Evolutionary conservation across 2,888 invertebrate species (phyloP), one percentile per base, ranked within the genome.

Genomic region (Epicampocera succincta): DNA sequence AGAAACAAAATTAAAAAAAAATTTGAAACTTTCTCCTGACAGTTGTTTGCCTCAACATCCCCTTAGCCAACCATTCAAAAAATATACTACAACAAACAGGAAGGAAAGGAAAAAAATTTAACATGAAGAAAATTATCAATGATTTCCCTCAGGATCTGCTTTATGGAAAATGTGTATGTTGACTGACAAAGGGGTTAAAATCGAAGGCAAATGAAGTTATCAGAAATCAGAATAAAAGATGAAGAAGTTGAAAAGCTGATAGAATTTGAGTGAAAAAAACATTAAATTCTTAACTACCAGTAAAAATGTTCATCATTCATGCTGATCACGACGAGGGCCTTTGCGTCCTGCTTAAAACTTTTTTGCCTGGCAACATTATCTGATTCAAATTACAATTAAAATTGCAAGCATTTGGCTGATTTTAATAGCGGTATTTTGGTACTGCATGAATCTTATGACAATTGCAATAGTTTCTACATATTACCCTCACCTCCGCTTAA

Each of bases 121-220:
- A 38, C 42, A 19, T 19, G 1, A 42, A 63, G 15, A 69, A 46
- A 48, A 19, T 56, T 15, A 33, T 48, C 42, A 42, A 42, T 76
- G 68, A 81, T 76, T 81, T 81, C 80, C 76, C 80, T 56, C 4
- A 68, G 80, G 80, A 68, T 54, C 40, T 33, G 3, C 8, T 60
- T 52, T 42, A 42, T 21, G 13, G 9, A 3, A 25, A 69, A 33
- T 33, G 8, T 12, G 13, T 17, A 29, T 29, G 42, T 40, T 42
- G 40, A n/a, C 19, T 25, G 58, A 11, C n/a, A 2, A 65, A 69
- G 42, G 75, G 66, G 65, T 80, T 60, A 60, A 46, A 71, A 38
- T 15, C 21, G 2, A 15, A 69, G 11, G 11, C 21, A 73, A 78
- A 72, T 78, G 2, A 69, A 63, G 63, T 63, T 44, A 56, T 66